Evolutionary conservation across 2,888 invertebrate genomes (phyloP), one percentile per base, ranked within the genome.

Genomic region (Conus canariensis): DNA sequence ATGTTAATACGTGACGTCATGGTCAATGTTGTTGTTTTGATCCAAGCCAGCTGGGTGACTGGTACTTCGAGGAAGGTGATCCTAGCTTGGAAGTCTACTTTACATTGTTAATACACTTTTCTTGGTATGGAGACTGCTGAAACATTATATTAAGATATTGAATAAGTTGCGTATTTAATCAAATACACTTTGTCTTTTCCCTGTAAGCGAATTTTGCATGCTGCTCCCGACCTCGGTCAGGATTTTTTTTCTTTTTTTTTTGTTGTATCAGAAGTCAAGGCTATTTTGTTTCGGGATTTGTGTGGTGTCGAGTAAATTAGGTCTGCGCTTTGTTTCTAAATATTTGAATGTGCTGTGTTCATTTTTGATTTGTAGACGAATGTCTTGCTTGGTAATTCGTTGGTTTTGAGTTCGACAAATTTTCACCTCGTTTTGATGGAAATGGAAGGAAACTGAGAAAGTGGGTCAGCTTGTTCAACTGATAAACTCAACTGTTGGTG

Each of bases 11-110:
- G 92, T 94, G 93, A 94, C 94, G 94, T 94, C 94, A 94, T 91
- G 90, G 89, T 92, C 91, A 91, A 92, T 94, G 92, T 94, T 93
- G 91, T 93, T 93, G 93, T 94, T 94, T 93, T 94, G 93, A 90
- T 93, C 91, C 16, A 56, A 90, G 86, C 85, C 86, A 85, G 80
- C 90, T 90, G 85, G 58, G 70, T 86, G 58, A 58, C 82, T 19
- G 59, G 19, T 30, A 80, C 70, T 70, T 67, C 77, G 25, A 86
- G 30, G 25, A 85, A 60, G 67, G 60, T 30, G 45, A 30, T 45
- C 25, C 7, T 25, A 60, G 9, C 12, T 22, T 85, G 16, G 3
- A 22, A 60, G 45, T 30, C 80, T 64, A 64, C 16, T 64, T 64
- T 83, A 19, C 10, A 22, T 83, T 22, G 22, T 83, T 83, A 58